phyloP scores from a whole-genome alignment of 2,797 vertebrate species.

The Amphiprion clarkii region DNA sequence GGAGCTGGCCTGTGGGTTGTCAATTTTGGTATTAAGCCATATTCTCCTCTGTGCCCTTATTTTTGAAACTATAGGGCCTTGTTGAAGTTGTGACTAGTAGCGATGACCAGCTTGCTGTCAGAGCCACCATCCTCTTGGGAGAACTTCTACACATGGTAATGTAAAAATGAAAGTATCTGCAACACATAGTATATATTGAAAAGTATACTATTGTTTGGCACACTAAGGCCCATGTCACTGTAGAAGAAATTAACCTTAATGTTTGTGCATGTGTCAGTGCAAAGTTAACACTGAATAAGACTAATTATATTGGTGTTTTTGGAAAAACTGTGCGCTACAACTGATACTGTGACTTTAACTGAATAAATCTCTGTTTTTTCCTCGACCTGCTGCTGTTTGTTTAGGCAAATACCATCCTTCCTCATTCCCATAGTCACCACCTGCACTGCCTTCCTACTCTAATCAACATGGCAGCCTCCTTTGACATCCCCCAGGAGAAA shows the following conservation, averaged over 20 bases:
- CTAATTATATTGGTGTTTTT: neutral
- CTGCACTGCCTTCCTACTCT: conserved; percentile 97
- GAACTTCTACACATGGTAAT: conserved; percentile 95
- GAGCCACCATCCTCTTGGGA: conserved; percentile 96
- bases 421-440: conserved; percentile 98
- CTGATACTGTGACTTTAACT: neutral
- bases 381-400: conserved; percentile 24
- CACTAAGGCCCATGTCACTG: neutral
- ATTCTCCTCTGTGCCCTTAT: neutral
- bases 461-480: conserved; percentile 98
- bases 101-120: conserved; percentile 93
- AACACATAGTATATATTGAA: neutral
- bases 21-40: neutral
- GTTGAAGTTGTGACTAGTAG: conserved; percentile 98
- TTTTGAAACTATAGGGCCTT: conserved; percentile 86
- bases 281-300: neutral
- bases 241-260: neutral
- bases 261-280: neutral
- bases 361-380: conserved; percentile 24
- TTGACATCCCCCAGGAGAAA: conserved; percentile 96
- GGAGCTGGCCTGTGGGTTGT: no score
- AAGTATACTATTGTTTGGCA: neutral
- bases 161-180: conserved; percentile 6
- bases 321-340: neutral
- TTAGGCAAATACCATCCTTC: conserved; percentile 98